These are phyloP conservation scores for Phylloscopus collybita DNA, from an alignment of 2,797 vertebrate species.

Conservation along the genomic window DNA sequence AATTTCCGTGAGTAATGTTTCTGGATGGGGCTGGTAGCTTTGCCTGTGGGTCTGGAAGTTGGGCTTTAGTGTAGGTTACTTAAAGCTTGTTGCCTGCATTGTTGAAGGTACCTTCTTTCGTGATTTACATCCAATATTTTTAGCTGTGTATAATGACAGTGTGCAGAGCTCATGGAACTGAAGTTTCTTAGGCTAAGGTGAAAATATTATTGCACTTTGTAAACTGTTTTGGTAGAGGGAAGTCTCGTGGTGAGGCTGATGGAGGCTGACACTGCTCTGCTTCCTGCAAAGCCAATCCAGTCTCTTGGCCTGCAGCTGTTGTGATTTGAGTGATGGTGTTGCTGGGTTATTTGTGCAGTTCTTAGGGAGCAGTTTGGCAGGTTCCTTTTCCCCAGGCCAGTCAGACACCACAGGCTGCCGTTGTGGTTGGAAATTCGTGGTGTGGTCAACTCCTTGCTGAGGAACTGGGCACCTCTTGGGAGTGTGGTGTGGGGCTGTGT, in stretches of 20 bases:
- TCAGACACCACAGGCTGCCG: neutral
- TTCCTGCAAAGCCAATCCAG: neutral
- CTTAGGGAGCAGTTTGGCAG: neutral
- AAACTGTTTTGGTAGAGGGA: neutral
- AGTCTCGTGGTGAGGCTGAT: neutral
- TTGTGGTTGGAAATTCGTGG: neutral
- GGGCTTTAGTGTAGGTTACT: neutral
- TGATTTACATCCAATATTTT: neutral
- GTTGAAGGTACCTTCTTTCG: neutral
- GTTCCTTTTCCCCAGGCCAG: neutral
- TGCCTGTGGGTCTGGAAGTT: neutral
- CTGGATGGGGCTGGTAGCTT: neutral
- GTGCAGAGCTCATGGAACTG: neutral
- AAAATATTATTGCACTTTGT: neutral
- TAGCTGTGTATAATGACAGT: neutral
- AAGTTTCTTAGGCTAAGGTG: neutral
- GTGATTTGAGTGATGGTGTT: neutral
- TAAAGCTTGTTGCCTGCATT: neutral
- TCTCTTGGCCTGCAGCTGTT: neutral
- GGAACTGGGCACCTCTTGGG: neutral
- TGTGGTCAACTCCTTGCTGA: neutral
- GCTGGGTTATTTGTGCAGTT: neutral
- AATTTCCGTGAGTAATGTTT: constrained; percentile 88
- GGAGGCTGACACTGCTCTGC: neutral
- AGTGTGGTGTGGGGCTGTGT: neutral